These are phyloP conservation scores for Ormyrus thymus DNA, from an alignment of 2,888 invertebrate genomes.

Conservation along the genomic window DNA sequence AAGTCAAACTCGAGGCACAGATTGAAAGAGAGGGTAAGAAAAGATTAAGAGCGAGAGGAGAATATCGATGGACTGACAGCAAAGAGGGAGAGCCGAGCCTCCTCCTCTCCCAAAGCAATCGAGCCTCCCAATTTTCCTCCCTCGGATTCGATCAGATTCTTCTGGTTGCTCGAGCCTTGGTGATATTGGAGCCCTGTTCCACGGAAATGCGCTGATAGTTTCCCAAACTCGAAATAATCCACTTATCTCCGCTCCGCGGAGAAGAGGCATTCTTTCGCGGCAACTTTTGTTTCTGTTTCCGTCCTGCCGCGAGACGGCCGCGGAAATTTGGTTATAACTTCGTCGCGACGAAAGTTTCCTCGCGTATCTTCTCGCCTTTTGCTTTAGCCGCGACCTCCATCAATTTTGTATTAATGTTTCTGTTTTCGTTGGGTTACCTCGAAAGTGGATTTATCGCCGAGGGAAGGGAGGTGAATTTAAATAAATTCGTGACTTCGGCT, in stretches of 20 bases:
- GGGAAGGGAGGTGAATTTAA: not conserved
- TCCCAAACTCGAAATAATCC: too few species aligned
- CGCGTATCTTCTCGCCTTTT: not conserved
- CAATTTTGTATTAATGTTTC: conserved; percentile 1
- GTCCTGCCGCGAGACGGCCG: too few species aligned
- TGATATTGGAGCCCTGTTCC: too few species aligned
- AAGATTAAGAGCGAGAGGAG: not conserved
- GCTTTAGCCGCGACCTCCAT: not conserved
- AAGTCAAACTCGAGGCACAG: too few species aligned
- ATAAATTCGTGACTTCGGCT: not conserved
- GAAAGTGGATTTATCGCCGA: not conserved
- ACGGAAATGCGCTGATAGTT: too few species aligned
- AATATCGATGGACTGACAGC: not conserved
- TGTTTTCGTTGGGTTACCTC: not conserved
- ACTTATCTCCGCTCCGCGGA: too few species aligned
- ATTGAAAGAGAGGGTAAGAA: not conserved
- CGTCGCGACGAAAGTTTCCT: not conserved
- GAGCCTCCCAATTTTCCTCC: not conserved
- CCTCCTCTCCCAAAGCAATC: too few species aligned
- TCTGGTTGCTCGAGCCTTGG: too few species aligned
- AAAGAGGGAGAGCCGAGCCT: too few species aligned
- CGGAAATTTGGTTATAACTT: not conserved
- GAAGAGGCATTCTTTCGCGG: too few species aligned
- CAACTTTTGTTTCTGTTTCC: too few species aligned
- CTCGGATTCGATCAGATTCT: conserved; percentile 8